Base-by-base conservation (phyloP, 2,797 vertebrate species). In the Nannoperca australis region DNA sequence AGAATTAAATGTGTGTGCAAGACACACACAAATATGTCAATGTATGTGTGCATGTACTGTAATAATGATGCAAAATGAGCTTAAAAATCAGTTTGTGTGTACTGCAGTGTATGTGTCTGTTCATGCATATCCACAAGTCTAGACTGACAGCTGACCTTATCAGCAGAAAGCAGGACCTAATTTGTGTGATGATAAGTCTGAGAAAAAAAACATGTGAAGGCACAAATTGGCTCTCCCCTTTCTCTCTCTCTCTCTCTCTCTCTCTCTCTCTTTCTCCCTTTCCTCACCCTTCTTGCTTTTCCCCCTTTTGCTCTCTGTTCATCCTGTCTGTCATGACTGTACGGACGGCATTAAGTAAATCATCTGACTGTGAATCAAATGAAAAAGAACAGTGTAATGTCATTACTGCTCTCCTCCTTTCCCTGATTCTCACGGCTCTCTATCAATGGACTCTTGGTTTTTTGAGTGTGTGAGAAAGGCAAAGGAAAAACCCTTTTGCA, bases 141-240 rank as follows among this genome's bases (percentile, higher is more conserved):
- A 70, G 85, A 91, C 83, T 90, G 92, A 91, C 90, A 86, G 89
- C 86, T 92, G 91, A 93, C 91, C 91, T 94, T 92, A 93, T 93
- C 91, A 93, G 86, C 81, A 84, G 87, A 90, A 88, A 90, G 82
- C 84, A 90, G 86, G 51, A 64, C 69, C 89, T 90, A 85, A 92
- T 91, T 88, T 89, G 74, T 18, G 61, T 70, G 84, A 92, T 90
- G 89, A 92, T 91, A 91, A 88, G 78, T 82, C 85, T 86, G 87
- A 88, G 82, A 76, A 83, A 91, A 92, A 90, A n/a, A n/a, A n/a
- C 83, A 85, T 82, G 71, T 34, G 73, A 88, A 79, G 2, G 12
- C 77, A 81, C 84, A 89, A 83, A 87, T 83, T 77, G 70, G 44
- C 73, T 76, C 22, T 73, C n/a, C 40, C 44, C 45, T 74, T 24